phyloP scores from a whole-genome alignment of 1,140 invertebrate species.

The Pogonomyrmex californicus region DNA sequence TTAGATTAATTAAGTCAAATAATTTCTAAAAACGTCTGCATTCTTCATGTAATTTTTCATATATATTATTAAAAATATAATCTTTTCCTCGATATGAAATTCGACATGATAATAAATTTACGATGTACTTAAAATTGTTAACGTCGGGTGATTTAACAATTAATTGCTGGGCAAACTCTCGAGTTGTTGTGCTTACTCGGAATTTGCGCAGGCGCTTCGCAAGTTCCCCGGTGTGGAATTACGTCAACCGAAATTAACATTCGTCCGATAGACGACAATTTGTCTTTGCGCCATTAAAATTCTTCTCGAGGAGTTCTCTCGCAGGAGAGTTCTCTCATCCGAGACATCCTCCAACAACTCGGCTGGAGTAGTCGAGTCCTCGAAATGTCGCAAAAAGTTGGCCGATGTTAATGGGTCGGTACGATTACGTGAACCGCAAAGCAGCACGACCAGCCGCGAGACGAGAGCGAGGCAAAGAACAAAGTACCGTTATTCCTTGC shows the following conservation, averaged over 20 bases:
- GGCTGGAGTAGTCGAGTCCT: slow-evolving; percentile 39
- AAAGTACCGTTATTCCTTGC: slow-evolving; percentile 59
- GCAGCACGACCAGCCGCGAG: slow-evolving; percentile 17
- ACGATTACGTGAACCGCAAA: slow-evolving; percentile 62
- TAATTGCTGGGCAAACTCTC: slow-evolving; percentile 17
- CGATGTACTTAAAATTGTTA: slow-evolving; percentile 10
- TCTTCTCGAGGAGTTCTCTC: slow-evolving; percentile 32
- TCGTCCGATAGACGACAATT: slow-evolving; percentile 58
- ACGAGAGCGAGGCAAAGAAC: slow-evolving; percentile 40
- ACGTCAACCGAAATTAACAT: slow-evolving; percentile 58
- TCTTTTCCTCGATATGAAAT: background rate
- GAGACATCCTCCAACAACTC: slow-evolving; percentile 54
- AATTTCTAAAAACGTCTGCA: background rate
- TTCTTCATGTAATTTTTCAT: background rate
- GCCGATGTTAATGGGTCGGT: slow-evolving; percentile 61
- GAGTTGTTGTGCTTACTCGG: slow-evolving; percentile 36
- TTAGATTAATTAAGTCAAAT: background rate
- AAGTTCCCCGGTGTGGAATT: slow-evolving; percentile 52
- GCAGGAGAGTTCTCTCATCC: slow-evolving; percentile 32
- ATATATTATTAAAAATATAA: background rate
- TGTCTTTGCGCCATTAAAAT: slow-evolving; percentile 63
- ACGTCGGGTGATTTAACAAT: slow-evolving; percentile 20
- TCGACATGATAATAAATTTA: background rate
- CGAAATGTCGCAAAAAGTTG: slow-evolving; percentile 64
- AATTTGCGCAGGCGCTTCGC: slow-evolving; percentile 24